A percentile compares a stretch with the other conserved stretches of the same genome.
These are phyloP conservation scores for Megaleporinus macrocephalus DNA, from an alignment of 2,113 vertebrate species.

Conservation along the genomic window DNA sequence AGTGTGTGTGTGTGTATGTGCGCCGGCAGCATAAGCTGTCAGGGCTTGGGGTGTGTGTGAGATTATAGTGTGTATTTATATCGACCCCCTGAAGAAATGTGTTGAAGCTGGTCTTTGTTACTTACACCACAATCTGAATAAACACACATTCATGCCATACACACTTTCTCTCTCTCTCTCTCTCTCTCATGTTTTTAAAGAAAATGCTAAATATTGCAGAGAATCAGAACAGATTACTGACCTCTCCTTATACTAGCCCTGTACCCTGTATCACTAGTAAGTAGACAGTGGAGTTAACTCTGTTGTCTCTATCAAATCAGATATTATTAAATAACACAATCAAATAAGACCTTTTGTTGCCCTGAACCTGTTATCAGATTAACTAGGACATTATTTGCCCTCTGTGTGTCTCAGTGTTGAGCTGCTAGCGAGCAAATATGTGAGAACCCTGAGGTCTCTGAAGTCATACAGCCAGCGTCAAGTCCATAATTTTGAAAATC, in stretches of 20 bases:
- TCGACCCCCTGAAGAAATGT: conserved; percentile 42
- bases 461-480: no score
- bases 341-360: no score
- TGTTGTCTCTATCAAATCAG: no score
- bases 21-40: conserved; percentile 23
- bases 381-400: no score
- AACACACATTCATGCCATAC: not conserved
- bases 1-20: conserved; percentile 17
- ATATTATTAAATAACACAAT: no score
- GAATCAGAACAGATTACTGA: not conserved
- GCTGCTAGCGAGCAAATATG: no score
- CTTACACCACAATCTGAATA: not conserved
- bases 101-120: not conserved
- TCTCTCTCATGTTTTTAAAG: not conserved
- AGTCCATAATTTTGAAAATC: no score
- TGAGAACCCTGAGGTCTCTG: no score
- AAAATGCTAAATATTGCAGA: not conserved
- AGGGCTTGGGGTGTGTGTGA: conserved; percentile 29
- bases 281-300: not conserved
- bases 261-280: not conserved
- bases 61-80: conserved; percentile 56
- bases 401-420: no score
- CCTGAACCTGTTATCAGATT: no score
- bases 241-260: not conserved
- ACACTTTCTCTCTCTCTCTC: not conserved